Percentiles rank a stretch among this genome's conserved stretches.
Conservation (phyloP, 2,797 vertebrate species). For the Amazonetta brasiliensis region DNA sequence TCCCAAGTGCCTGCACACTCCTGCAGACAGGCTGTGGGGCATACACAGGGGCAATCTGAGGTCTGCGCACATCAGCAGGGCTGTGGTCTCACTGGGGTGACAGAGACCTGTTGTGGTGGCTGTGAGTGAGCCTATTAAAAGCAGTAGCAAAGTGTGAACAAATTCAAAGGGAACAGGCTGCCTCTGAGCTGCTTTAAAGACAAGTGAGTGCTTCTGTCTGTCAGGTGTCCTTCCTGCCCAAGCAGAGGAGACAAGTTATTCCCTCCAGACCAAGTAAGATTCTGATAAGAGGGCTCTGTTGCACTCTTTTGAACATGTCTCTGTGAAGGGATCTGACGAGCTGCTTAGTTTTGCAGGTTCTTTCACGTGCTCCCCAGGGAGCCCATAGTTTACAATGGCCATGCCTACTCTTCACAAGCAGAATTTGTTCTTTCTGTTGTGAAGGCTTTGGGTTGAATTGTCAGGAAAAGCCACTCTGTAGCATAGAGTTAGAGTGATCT, state of each 20-base stretch:
- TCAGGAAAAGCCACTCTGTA: neutral
- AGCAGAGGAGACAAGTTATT: neutral
- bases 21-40: neutral
- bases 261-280: neutral
- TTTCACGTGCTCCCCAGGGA: neutral
- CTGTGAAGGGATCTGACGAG: too few species aligned
- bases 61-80: accelerated
- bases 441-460: too few species aligned
- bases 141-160: neutral
- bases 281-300: neutral
- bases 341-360: neutral
- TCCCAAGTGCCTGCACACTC: neutral
- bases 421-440: neutral
- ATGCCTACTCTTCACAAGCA: too few species aligned
- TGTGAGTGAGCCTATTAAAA: neutral
- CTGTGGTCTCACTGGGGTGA: accelerated
- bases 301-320: neutral
- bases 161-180: neutral
- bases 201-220: neutral
- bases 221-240: too few species aligned
- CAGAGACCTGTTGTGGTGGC: neutral
- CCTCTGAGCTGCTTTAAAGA: neutral
- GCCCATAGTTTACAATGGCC: neutral
- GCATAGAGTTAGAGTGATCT: neutral
- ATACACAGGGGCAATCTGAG: neutral